A percentile compares a stretch with the other conserved stretches of the same genome.
Conservation (phyloP, 1,140 invertebrate species). For the Frieseomelitta varia region DNA sequence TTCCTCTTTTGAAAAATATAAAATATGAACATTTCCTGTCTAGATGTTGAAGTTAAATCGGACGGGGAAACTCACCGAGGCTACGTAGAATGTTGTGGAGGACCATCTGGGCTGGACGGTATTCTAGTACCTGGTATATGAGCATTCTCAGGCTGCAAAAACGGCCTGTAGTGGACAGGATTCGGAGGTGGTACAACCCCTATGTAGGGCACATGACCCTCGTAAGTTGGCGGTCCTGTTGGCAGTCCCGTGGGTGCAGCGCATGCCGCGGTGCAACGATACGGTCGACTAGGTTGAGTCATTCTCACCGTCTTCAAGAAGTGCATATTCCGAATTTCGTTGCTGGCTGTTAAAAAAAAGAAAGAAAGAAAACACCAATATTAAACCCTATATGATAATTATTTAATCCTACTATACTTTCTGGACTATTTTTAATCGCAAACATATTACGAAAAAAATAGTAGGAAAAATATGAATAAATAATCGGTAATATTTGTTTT, state of each 20-base stretch:
- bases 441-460: neutral
- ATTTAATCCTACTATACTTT: neutral
- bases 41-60: no score
- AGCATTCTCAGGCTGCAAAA: conserved; percentile 56
- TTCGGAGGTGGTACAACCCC: conserved; percentile 57
- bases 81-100: conserved; percentile 67
- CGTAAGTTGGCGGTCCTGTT: conserved; percentile 66
- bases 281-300: conserved; percentile 27
- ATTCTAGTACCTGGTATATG: conserved; percentile 54
- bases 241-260: conserved; percentile 52
- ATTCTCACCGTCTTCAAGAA: conserved; percentile 57
- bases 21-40: neutral
- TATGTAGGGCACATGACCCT: conserved; percentile 65
- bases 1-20: neutral
- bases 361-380: neutral
- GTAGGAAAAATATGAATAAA: neutral
- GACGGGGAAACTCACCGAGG: conserved; percentile 64
- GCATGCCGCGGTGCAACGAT: conserved; percentile 51
- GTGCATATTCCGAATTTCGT: conserved; percentile 65
- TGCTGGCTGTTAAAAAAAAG: conserved; percentile 54
- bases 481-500: neutral
- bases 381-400: neutral
- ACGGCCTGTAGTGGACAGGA: conserved; percentile 52
- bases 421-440: neutral
- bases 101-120: conserved; percentile 64